phyloP scores from a whole-genome alignment of 2,797 vertebrate species.

The Xerus rutilus region DNA sequence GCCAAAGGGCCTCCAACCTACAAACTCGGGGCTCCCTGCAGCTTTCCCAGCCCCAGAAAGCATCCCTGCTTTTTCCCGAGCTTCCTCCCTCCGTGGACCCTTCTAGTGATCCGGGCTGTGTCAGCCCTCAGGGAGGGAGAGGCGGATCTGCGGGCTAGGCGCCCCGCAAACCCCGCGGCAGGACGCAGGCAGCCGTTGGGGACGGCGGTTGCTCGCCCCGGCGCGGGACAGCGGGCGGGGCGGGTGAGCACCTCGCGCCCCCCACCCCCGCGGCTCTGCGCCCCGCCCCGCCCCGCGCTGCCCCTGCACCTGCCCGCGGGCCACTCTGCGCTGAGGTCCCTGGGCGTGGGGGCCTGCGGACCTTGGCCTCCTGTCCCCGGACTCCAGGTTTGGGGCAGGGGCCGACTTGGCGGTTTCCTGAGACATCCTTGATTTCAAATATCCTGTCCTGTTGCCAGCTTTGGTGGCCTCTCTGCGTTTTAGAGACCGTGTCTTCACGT shows the following conservation, averaged over 20 bases:
- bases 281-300: accelerated
- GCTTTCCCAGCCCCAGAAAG: neutral
- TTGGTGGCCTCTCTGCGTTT: neutral
- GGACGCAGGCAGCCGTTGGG: neutral
- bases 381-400: neutral
- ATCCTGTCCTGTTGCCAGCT: neutral
- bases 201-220: neutral
- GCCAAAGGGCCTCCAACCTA: neutral
- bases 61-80: neutral
- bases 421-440: slow-evolving; percentile 54
- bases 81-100: neutral
- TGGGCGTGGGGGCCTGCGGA: accelerated
- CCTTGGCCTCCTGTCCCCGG: neutral
- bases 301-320: accelerated
- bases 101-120: neutral
- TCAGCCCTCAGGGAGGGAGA: too few relatives aligned
- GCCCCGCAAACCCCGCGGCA: accelerated
- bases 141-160: accelerated
- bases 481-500: neutral
- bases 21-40: neutral
- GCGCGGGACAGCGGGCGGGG: accelerated
- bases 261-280: neutral
- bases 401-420: neutral
- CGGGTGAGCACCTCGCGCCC: too few relatives aligned
- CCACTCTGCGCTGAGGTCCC: neutral